phyloP scores from a whole-genome alignment of 2,797 vertebrate species.

The Sphaeramia orbicularis region DNA sequence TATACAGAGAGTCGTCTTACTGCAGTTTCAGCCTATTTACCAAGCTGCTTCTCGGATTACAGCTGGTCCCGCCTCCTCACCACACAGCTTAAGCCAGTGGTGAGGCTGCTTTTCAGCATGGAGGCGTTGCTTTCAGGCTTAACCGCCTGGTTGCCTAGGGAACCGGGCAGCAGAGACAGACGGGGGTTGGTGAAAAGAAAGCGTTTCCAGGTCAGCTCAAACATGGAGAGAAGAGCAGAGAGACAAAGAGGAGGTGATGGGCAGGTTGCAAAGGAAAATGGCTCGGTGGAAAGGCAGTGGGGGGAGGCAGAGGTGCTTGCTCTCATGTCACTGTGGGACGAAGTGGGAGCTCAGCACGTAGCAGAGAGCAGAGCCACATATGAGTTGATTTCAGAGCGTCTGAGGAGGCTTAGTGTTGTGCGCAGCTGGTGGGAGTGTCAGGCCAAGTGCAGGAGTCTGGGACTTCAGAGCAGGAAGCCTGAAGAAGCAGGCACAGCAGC shows the following conservation, averaged over 20 bases:
- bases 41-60: slow-evolving; percentile 95
- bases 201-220: slow-evolving; percentile 97
- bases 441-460: slow-evolving; percentile 91
- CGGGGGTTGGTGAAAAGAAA: slow-evolving; percentile 85
- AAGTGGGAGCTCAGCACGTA: slow-evolving; percentile 88
- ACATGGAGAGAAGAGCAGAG: slow-evolving; percentile 93
- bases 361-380: slow-evolving; percentile 91
- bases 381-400: slow-evolving; percentile 91
- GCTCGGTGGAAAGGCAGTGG: slow-evolving; percentile 81
- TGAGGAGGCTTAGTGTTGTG: slow-evolving; percentile 89
- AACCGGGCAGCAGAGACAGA: slow-evolving; percentile 93
- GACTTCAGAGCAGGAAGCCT: slow-evolving; percentile 87
- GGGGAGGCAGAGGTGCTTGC: slow-evolving; percentile 91
- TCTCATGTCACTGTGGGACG: slow-evolving; percentile 90
- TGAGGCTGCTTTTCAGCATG: slow-evolving; percentile 89
- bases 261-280: slow-evolving; percentile 68
- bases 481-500: slow-evolving; percentile 84
- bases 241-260: slow-evolving; percentile 91
- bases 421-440: slow-evolving; percentile 93
- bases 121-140: slow-evolving; percentile 91
- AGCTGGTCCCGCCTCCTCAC: slow-evolving; percentile 79
- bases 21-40: slow-evolving; percentile 85
- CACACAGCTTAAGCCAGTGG: slow-evolving; percentile 96
- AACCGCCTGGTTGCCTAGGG: slow-evolving; percentile 96
- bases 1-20: slow-evolving; percentile 71